These are phyloP conservation scores for Colaptes auratus DNA, from an alignment of 2,113 vertebrate genomes.

Conservation along the genomic window DNA sequence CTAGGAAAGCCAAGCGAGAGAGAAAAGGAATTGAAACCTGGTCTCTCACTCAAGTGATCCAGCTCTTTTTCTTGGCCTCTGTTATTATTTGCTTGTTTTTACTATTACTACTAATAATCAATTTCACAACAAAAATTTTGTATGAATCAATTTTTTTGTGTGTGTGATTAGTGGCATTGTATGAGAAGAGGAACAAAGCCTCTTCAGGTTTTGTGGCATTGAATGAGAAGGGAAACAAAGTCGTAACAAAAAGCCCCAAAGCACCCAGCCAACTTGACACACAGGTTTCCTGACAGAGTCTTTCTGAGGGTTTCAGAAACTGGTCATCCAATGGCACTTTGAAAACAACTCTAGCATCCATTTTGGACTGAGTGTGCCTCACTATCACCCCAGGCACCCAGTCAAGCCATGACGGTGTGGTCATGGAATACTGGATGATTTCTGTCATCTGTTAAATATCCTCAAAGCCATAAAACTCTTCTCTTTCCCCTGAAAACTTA, in stretches of 20 bases:
- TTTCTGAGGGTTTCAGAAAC: neutral
- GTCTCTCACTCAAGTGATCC: neutral
- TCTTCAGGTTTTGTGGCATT: neutral
- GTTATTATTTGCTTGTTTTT: neutral
- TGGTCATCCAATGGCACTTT: neutral
- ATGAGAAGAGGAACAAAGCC: neutral
- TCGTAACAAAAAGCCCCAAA: neutral
- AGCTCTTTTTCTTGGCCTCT: neutral
- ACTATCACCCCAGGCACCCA: rapidly evolving
- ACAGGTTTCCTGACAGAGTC: neutral
- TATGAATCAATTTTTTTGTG: neutral
- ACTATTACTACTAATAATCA: neutral
- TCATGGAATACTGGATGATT: neutral
- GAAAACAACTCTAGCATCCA: neutral
- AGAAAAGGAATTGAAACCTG: neutral
- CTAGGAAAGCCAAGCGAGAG: neutral
- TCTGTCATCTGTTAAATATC: neutral
- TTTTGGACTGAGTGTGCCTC: neutral
- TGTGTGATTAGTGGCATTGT: neutral
- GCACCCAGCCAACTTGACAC: neutral
- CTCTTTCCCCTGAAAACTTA: neutral
- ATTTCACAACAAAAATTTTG: neutral
- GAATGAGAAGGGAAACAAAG: neutral
- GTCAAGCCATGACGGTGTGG: neutral
- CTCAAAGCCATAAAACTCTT: neutral